A percentile compares a stretch with the other conserved stretches of the same genome.
Conservation (phyloP, 2,113 vertebrate species). For the Poecile atricapillus region DNA sequence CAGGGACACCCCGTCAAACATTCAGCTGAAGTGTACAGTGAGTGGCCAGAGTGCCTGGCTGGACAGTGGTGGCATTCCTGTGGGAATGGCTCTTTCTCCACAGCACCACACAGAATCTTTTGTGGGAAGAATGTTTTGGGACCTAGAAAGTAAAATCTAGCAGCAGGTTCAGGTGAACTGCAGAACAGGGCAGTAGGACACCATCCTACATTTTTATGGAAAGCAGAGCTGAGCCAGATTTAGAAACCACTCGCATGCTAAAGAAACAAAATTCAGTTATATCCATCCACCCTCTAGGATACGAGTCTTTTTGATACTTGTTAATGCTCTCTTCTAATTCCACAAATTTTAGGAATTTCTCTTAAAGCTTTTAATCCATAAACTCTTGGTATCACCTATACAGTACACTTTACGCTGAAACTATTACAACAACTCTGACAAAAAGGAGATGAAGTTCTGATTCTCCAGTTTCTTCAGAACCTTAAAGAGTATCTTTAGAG, state of each 20-base stretch:
- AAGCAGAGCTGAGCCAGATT: not conserved
- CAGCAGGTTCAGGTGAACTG: not conserved
- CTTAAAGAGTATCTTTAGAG: not conserved
- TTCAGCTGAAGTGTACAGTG: not conserved
- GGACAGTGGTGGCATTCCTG: not conserved
- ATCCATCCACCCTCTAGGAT: not conserved
- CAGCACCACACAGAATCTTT: not conserved
- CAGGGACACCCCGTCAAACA: not conserved
- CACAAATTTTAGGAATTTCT: not conserved
- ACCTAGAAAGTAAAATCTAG: not conserved
- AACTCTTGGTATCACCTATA: not conserved
- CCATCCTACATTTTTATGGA: not conserved
- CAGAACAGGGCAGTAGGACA: not conserved
- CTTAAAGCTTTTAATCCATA: not conserved
- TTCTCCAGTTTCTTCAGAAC: not conserved
- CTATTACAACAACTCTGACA: not conserved
- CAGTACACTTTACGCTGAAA: not conserved
- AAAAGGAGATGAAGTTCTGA: not conserved
- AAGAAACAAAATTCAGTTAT: not conserved
- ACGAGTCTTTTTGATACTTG: not conserved
- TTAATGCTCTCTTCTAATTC: not conserved
- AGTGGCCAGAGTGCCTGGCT: not conserved
- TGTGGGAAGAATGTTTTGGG: rapidly evolving
- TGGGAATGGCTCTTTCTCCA: not conserved
- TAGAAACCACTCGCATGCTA: not conserved